phyloP scores from a whole-genome alignment of 2,113 vertebrate genomes.

The Conger conger region DNA sequence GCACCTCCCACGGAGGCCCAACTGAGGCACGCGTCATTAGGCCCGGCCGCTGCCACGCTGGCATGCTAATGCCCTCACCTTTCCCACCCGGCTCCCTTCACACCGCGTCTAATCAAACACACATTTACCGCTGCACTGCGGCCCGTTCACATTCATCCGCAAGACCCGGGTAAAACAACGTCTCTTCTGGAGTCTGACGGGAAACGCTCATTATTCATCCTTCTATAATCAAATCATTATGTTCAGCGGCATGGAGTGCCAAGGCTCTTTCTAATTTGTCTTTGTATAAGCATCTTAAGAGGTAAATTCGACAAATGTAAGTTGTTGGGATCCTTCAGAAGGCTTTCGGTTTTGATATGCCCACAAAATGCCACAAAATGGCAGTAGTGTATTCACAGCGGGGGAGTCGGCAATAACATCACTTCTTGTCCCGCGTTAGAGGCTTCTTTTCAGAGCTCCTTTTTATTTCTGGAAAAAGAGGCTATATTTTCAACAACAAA shows the following conservation, averaged over 20 bases:
- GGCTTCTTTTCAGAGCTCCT: background rate
- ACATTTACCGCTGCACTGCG: slow-evolving; percentile 18
- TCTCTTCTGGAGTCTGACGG: slow-evolving; percentile 8
- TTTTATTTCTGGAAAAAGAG: background rate
- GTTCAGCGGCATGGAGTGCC: slow-evolving; percentile 7
- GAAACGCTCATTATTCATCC: slow-evolving; percentile 17
- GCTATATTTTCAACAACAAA: background rate
- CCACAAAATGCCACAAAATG: slow-evolving; percentile 2
- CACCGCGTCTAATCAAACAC: slow-evolving; percentile 32
- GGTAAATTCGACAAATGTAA: slow-evolving; percentile 18
- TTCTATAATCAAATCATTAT: slow-evolving; percentile 19
- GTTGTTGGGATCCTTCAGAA: background rate
- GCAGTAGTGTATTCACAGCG: background rate
- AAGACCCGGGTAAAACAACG: slow-evolving; percentile 11
- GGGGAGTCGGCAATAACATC: background rate
- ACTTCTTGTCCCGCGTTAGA: background rate
- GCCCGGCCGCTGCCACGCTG: slow-evolving; percentile 3
- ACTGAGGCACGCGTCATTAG: slow-evolving; percentile 29
- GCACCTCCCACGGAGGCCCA: background rate
- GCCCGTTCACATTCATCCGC: slow-evolving; percentile 19
- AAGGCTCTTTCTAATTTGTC: background rate
- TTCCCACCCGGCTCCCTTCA: slow-evolving; percentile 25
- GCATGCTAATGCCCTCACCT: slow-evolving; percentile 5
- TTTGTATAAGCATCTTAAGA: background rate
- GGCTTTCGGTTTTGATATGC: background rate